Evolutionary conservation across 2,888 invertebrate genomes (phyloP).

Genomic region (Agrypnus murinus): DNA sequence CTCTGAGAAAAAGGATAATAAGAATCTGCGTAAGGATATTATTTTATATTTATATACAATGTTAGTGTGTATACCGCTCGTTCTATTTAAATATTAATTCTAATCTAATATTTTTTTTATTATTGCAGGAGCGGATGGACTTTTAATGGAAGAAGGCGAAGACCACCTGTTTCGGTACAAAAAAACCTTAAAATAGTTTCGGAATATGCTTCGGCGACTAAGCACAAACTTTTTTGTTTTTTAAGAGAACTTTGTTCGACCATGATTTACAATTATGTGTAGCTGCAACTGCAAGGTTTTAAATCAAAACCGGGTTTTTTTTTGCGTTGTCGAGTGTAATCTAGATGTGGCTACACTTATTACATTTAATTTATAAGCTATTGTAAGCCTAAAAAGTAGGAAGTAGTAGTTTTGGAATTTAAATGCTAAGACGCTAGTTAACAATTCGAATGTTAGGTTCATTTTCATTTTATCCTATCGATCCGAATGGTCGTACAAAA

Average conservation of each 20-base stretch:
- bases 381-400: constrained; percentile 23
- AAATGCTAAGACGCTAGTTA: too few species aligned
- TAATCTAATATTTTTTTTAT: neutral
- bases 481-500: too few species aligned
- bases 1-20: too few species aligned
- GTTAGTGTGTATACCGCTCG: too few species aligned
- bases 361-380: constrained; percentile 14
- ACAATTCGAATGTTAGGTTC: too few species aligned
- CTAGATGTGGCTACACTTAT: neutral
- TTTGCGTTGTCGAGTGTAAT: constrained; percentile 14
- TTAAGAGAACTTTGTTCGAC: constrained; percentile 7
- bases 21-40: too few species aligned
- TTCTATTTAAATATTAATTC: too few species aligned
- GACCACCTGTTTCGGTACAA: constrained; percentile 95
- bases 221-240: constrained; percentile 45
- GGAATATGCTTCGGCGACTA: constrained; percentile 24
- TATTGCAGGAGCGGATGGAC: constrained; percentile 87
- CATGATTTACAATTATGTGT: too few species aligned
- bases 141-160: constrained; percentile 90
- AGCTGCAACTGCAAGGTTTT: neutral
- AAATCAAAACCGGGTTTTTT: constrained; percentile 6
- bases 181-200: constrained; percentile 80
- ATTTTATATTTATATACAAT: too few species aligned
- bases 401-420: neutral
- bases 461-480: too few species aligned